These are phyloP conservation scores for Phaonia tiefii DNA, from an alignment of 2,888 invertebrate genomes.

Conservation along the genomic window DNA sequence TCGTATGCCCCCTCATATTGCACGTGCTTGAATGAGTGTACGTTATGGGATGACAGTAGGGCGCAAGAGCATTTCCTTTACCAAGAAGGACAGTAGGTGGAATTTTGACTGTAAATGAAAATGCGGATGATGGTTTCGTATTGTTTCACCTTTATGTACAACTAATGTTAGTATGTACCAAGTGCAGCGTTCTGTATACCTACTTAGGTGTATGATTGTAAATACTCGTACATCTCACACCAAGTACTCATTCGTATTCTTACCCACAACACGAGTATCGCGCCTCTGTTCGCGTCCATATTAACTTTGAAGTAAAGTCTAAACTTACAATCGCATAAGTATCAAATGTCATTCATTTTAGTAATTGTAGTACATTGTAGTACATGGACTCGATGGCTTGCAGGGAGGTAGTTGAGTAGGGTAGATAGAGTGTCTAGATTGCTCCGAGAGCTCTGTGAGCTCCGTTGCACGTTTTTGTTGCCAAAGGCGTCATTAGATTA, in stretches of 20 bases:
- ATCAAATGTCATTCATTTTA: conserved; percentile 71
- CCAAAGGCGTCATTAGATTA: conserved; percentile 60
- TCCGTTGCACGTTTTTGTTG: conserved; percentile 52
- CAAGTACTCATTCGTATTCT: no score
- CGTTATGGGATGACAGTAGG: no score
- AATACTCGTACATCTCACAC: no score
- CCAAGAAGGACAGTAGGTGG: not conserved
- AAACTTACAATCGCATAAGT: conserved; percentile 74
- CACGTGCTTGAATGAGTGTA: not conserved
- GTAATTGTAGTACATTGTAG: conserved; percentile 42
- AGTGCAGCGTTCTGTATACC: conserved; percentile 31
- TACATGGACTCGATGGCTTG: not conserved
- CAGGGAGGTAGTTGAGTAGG: not conserved
- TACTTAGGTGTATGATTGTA: no score
- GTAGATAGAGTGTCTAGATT: not conserved
- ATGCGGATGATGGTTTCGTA: not conserved
- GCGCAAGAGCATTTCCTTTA: not conserved
- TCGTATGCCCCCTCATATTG: not conserved
- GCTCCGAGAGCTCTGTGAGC: not conserved
- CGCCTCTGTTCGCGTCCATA: conserved; percentile 20
- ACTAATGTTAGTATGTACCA: not conserved
- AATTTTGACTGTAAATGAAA: no score
- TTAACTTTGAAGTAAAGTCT: conserved; percentile 74
- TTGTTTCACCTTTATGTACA: not conserved
- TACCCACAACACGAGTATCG: no score